phyloP scores from a whole-genome alignment of 2,888 invertebrate genomes.

The Parelbella ahira region DNA sequence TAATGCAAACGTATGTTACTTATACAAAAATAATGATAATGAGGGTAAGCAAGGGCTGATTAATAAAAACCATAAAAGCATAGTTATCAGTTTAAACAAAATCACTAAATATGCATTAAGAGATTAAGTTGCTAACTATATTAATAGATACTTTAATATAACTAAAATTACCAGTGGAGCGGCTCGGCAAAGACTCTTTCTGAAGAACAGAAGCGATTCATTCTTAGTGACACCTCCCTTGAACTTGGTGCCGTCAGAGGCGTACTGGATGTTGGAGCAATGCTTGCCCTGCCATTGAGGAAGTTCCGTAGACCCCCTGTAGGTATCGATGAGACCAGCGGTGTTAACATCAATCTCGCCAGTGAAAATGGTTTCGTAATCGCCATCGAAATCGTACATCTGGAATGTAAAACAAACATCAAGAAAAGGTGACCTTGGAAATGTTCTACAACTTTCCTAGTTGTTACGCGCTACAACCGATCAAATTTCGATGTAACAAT shows the following conservation, averaged over 20 bases:
- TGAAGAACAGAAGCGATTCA: slow-evolving; percentile 86
- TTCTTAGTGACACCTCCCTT: slow-evolving; percentile 84
- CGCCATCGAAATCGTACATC: slow-evolving; percentile 93
- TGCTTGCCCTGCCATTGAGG: slow-evolving; percentile 88
- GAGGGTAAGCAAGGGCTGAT: too few species aligned
- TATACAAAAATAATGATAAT: too few species aligned
- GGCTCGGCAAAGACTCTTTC: slow-evolving; percentile 92
- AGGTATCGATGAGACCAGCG: slow-evolving; percentile 88
- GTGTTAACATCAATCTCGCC: slow-evolving; percentile 82
- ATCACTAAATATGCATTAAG: too few species aligned
- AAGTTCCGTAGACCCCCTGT: slow-evolving; percentile 85
- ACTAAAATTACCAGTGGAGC: slow-evolving; percentile 89
- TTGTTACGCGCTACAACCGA: too few species aligned
- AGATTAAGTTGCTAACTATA: too few species aligned
- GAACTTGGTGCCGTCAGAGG: slow-evolving; percentile 94
- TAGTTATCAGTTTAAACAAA: too few species aligned
- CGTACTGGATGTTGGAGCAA: slow-evolving; percentile 87
- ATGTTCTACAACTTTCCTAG: too few species aligned
- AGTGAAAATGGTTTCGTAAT: slow-evolving; percentile 88
- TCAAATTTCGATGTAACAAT: too few species aligned
- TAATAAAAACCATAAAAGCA: too few species aligned
- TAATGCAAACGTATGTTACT: too few species aligned
- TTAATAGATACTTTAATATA: too few species aligned
- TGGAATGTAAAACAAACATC: slow-evolving; percentile 42
- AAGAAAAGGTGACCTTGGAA: too few species aligned